Base-by-base conservation (phyloP, 1,140 invertebrate species). In the Neodiprion lecontei region DNA sequence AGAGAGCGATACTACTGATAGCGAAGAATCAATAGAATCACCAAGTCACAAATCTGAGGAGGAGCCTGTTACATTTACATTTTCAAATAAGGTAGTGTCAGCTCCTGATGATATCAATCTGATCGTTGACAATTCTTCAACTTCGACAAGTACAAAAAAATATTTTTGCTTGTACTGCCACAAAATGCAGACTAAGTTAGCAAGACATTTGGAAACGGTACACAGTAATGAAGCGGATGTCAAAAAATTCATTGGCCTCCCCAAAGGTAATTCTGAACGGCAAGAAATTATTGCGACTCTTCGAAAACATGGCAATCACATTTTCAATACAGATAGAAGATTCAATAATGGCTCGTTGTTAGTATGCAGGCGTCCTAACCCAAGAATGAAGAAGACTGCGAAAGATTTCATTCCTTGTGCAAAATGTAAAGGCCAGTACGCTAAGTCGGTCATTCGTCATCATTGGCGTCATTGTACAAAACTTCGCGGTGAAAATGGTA, bases 151-250 rank as follows among this genome's bases (percentile, higher is more conserved):
- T 17, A 17, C 70, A 47, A 77, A 73, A 61, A 48, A 73, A 76
- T 49, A 73, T 66, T 75, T 70, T 48, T 76, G 77, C 48, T 48
- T 69, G 50, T 76, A 76, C 50, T 78, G 77, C 40, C 53, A 74
- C 65, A 76, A 72, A 70, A 53, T 74, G 14, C 72, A 74, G 66
- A 69, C 8, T 8, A 75, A 76, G 72, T 69, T 78, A 53, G 73
- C 49, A 61, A 74, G 77, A 3, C 77, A 78, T 69, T 47, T 78
- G 0, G 72, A 74, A 76, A 12, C 12, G 11, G 71, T 53, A 48
- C 74, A 78, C 74, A 67, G 48, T 65, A 50, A 72, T 53, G 74
- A 74, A 70, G n/a, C n/a, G 21, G 70, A 72, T 12, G 77, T 78
- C 4, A 72, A 72, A 49, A 72, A 69, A 48, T 76, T 78, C 69